phyloP scores from a whole-genome alignment of 2,113 vertebrate species.

The Tupaia tana region DNA sequence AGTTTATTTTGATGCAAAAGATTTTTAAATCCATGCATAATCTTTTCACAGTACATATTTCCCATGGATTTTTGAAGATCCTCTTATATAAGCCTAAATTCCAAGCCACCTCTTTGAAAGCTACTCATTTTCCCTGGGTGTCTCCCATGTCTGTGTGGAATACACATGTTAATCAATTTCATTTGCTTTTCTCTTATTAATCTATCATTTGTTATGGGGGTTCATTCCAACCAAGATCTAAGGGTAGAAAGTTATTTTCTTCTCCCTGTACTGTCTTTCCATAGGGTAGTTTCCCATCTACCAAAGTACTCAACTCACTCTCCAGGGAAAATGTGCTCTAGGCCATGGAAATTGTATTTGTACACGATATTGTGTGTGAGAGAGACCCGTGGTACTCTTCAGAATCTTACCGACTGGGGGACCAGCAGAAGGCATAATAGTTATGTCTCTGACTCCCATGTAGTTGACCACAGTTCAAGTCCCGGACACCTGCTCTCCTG shows the following conservation, averaged over 20 bases:
- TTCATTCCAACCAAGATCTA: background rate
- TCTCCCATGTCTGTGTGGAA: background rate
- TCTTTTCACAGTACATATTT: too few species aligned
- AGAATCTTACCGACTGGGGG: background rate
- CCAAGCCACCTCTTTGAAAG: background rate
- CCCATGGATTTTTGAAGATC: too few species aligned
- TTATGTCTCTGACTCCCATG: too few species aligned
- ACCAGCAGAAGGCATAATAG: too few species aligned
- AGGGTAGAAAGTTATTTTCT: background rate
- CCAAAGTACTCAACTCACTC: background rate
- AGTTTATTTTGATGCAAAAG: too few species aligned
- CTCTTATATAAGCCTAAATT: background rate
- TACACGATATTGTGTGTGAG: background rate
- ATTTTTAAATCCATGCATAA: too few species aligned
- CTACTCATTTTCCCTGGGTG: background rate
- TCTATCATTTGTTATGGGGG: background rate
- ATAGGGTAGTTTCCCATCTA: background rate
- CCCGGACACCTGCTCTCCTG: too few species aligned
- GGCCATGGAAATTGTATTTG: background rate
- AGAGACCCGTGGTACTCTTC: accelerated
- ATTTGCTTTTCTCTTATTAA: background rate
- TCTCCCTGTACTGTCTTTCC: background rate
- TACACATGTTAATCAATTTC: background rate
- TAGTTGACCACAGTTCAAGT: too few species aligned
- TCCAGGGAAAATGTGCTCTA: background rate